These are phyloP conservation scores for Meda fulgida DNA, from an alignment of 2,797 vertebrate genomes.

Conservation along the genomic window DNA sequence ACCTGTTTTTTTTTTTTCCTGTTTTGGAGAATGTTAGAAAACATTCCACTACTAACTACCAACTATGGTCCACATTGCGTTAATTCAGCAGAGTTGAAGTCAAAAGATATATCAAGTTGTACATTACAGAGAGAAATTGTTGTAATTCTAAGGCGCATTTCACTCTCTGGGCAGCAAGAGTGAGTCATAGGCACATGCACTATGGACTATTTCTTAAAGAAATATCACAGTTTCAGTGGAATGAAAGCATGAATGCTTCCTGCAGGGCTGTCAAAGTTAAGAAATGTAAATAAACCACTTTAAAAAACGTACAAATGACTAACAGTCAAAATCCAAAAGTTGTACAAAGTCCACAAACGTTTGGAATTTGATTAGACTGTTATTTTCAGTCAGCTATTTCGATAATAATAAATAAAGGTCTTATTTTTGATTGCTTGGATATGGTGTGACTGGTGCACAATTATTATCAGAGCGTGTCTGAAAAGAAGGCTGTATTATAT, in stretches of 20 bases:
- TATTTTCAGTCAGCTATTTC: not conserved
- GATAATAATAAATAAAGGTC: not conserved
- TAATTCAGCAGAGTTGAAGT: not conserved
- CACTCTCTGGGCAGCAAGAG: slow-evolving; percentile 9
- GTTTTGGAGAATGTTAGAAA: not conserved
- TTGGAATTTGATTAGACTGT: not conserved
- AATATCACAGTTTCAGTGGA: slow-evolving; percentile 18
- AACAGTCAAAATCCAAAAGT: not conserved
- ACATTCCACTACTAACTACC: not conserved
- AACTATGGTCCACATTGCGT: not conserved
- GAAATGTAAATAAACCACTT: not conserved
- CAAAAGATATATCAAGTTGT: not conserved
- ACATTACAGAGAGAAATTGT: slow-evolving; percentile 15
- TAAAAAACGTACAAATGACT: not conserved
- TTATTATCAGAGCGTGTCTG: slow-evolving; percentile 1
- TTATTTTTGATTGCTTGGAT: not conserved
- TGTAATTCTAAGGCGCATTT: slow-evolving; percentile 4
- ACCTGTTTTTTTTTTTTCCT: slow-evolving; percentile 26
- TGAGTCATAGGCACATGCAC: slow-evolving; percentile 36
- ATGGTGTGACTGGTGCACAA: not conserved
- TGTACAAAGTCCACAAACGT: not conserved
- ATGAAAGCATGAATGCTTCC: not conserved
- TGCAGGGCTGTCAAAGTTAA: not conserved
- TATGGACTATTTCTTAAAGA: not conserved
- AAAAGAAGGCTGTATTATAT: slow-evolving; percentile 1